phyloP scores from a whole-genome alignment of 2,797 vertebrate genomes.

The Platyrinchus mystaceus region DNA sequence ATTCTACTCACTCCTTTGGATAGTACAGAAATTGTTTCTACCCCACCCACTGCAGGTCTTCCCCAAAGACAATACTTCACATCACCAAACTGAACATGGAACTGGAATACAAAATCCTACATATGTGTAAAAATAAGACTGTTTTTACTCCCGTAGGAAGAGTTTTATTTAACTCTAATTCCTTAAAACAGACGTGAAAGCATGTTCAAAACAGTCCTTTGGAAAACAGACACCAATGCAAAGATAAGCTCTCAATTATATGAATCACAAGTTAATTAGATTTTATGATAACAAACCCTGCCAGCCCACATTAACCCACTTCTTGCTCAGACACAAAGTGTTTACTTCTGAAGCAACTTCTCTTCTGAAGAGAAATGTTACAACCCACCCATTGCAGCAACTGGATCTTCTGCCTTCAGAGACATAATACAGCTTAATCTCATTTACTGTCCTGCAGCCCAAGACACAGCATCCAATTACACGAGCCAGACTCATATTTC shows the following conservation, averaged over 20 bases:
- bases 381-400: not conserved
- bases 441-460: constrained; percentile 37
- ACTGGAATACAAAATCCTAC: not conserved
- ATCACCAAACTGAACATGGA: not conserved
- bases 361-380: not conserved
- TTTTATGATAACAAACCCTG: not conserved
- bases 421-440: constrained; percentile 27
- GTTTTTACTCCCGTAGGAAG: not conserved
- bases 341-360: constrained; percentile 5
- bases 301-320: not conserved
- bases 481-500: constrained; percentile 58
- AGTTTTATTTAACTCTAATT: not conserved
- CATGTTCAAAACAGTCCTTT: not conserved
- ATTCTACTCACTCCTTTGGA: constrained; percentile 15
- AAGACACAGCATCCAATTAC: constrained; percentile 29
- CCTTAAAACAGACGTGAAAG: not conserved
- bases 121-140: not conserved
- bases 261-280: constrained; percentile 35
- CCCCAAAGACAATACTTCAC: not conserved
- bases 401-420: not conserved
- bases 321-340: not conserved
- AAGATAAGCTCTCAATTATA: not conserved
- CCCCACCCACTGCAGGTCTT: not conserved
- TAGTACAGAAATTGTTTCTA: not conserved
- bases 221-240: not conserved